A percentile compares a stretch with the other conserved stretches of the same genome.
Evolutionary conservation across 1,140 invertebrate genomes (phyloP).

Genomic region (Drosophila sturtevanti): DNA sequence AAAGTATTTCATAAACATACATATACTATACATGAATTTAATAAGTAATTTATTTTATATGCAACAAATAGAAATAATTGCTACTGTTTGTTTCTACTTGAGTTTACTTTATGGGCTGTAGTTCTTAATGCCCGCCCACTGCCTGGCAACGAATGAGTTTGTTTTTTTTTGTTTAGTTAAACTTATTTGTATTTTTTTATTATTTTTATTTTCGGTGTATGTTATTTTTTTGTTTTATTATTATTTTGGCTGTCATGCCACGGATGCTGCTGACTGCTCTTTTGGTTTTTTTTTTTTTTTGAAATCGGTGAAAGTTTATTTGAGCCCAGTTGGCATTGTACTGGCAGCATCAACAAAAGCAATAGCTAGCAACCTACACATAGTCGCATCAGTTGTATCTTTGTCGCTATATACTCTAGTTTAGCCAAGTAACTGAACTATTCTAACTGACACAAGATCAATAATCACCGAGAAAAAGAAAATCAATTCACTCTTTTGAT

Average conservation of each 20-base stretch:
- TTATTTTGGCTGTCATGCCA: not conserved
- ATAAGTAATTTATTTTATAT: conserved; percentile 64
- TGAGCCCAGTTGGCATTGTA: conserved; percentile 62
- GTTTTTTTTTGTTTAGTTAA: too few relatives aligned
- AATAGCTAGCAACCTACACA: conserved; percentile 51
- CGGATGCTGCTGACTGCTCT: conserved; percentile 33
- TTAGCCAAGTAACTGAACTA: not conserved
- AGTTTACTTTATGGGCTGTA: conserved; percentile 28
- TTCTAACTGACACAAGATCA: not conserved
- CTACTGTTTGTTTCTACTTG: conserved; percentile 31
- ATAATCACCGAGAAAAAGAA: too few relatives aligned
- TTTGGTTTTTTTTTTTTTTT: conserved; percentile 45
- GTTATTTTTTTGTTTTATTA: too few relatives aligned
- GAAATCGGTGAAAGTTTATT: conserved; percentile 79
- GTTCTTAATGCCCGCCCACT: conserved; percentile 3
- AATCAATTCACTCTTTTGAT: too few relatives aligned
- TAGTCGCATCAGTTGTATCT: conserved; percentile 29
- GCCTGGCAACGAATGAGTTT: not conserved
- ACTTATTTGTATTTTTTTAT: not conserved
- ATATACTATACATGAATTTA: conserved; percentile 30
- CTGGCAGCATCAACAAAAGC: conserved; percentile 53
- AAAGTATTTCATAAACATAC: not conserved
- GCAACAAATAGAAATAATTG: conserved; percentile 35
- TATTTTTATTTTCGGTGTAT: too few relatives aligned
- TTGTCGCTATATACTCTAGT: conserved; percentile 25